These are phyloP conservation scores for Drosophila paramelanica DNA, from an alignment of 2,888 invertebrate genomes.

Conservation along the genomic window DNA sequence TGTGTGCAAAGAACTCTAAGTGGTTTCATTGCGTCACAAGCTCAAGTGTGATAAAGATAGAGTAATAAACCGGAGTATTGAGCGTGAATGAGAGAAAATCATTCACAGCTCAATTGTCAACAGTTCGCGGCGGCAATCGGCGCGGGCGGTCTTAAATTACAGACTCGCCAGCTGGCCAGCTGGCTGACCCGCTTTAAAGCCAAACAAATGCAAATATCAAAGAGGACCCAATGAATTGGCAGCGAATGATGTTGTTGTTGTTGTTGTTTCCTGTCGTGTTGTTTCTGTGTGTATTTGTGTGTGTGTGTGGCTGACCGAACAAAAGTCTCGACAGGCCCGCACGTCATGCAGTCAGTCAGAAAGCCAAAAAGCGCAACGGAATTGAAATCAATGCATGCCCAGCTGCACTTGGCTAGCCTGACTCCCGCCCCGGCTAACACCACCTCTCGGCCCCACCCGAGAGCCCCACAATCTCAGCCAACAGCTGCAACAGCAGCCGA, in stretches of 20 bases:
- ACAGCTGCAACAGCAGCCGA: slow-evolving; percentile 46
- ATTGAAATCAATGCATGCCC: slow-evolving; percentile 71
- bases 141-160: slow-evolving; percentile 55
- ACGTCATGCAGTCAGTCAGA: slow-evolving; percentile 58
- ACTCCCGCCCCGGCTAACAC: not conserved
- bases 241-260: slow-evolving; percentile 28
- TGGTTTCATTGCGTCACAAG: slow-evolving; percentile 57
- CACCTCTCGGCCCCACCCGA: not conserved
- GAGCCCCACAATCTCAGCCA: slow-evolving; percentile 10
- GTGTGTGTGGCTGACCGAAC: slow-evolving; percentile 64
- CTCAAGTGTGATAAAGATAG: slow-evolving; percentile 46
- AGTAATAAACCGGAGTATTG: slow-evolving; percentile 19
- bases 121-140: slow-evolving; percentile 44
- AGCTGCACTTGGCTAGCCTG: slow-evolving; percentile 65
- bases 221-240: slow-evolving; percentile 54
- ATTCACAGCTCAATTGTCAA: slow-evolving; percentile 71
- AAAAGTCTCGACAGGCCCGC: slow-evolving; percentile 58
- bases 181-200: slow-evolving; percentile 72
- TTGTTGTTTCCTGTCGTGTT: slow-evolving; percentile 40
- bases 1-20: slow-evolving; percentile 40
- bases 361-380: slow-evolving; percentile 69
- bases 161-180: slow-evolving; percentile 33
- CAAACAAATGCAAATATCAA: slow-evolving; percentile 74
- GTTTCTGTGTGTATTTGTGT: slow-evolving; percentile 9
- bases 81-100: slow-evolving; percentile 13